Evolutionary conservation across 2,888 invertebrate species (phyloP).

Genomic region (Platycheirus albimanus): DNA sequence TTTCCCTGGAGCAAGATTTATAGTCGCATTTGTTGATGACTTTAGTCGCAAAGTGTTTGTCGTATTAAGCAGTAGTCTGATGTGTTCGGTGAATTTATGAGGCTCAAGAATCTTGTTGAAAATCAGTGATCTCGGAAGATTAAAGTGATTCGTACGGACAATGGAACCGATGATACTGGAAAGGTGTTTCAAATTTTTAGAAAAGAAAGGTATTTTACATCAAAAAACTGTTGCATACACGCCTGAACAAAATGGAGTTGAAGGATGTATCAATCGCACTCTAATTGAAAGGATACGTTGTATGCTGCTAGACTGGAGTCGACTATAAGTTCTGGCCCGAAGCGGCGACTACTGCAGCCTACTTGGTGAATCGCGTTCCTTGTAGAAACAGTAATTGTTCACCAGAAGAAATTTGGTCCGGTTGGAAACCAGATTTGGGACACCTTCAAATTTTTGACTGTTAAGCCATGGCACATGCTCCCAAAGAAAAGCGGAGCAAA

Average conservation of each 20-base stretch:
- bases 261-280: conserved; percentile 71
- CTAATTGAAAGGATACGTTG: conserved; percentile 54
- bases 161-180: conserved; percentile 68
- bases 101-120: conserved; percentile 71
- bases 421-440: conserved; percentile 8
- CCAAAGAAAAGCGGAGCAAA: neutral
- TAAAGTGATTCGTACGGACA: conserved; percentile 69
- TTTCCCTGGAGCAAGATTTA: conserved; percentile 77
- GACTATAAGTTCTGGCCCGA: conserved; percentile 5
- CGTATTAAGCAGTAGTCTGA: conserved; percentile 69
- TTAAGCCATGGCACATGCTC: neutral
- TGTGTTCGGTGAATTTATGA: conserved; percentile 65
- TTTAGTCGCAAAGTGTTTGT: conserved; percentile 53
- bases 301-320: neutral
- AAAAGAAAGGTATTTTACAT: conserved; percentile 68
- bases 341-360: neutral
- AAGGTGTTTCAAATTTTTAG: conserved; percentile 56
- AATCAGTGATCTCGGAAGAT: conserved; percentile 70
- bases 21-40: conserved; percentile 80
- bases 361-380: neutral
- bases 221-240: conserved; percentile 71
- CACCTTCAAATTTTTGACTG: neutral
- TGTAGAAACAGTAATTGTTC: neutral
- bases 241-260: conserved; percentile 73
- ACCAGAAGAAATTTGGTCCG: conserved; percentile 4